Conservation (phyloP, 37 sponge, comb jelly and placozoan species). For the Halichondria panicea region DNA sequence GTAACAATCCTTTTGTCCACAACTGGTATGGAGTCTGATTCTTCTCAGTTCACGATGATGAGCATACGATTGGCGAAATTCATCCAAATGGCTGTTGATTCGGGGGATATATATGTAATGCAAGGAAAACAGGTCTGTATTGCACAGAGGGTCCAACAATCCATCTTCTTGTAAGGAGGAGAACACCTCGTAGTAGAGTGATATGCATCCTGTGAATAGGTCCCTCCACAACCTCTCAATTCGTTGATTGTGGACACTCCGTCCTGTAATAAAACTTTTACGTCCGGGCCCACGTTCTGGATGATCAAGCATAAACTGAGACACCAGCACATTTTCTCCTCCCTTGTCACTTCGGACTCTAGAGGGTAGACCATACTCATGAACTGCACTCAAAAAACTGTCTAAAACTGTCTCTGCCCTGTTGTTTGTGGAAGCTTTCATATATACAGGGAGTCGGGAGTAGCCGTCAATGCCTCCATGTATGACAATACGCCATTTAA, state of each 20-base stretch:
- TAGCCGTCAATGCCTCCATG: constrained; percentile 75
- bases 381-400: constrained; percentile 50
- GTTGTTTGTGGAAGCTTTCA: constrained; percentile 56
- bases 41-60: too few species aligned
- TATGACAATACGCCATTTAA: constrained; percentile 62
- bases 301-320: constrained; percentile 65
- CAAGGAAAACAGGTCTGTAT: constrained; percentile 48
- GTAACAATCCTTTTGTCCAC: too few species aligned
- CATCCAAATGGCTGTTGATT: constrained; percentile 43
- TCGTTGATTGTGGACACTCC: constrained; percentile 73
- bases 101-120: constrained; percentile 49
- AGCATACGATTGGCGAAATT: constrained; percentile 50
- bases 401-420: constrained; percentile 47
- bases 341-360: constrained; percentile 66
- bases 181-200: constrained; percentile 51
- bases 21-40: too few species aligned
- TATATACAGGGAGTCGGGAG: constrained; percentile 48
- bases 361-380: constrained; percentile 60
- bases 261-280: constrained; percentile 56
- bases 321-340: constrained; percentile 66
- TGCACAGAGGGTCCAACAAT: constrained; percentile 20
- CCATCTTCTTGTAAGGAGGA: constrained; percentile 45
- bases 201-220: constrained; percentile 59
- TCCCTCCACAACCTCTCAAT: constrained; percentile 80
- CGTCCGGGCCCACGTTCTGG: constrained; percentile 62